Evolutionary conservation across 1,140 invertebrate species (phyloP).

Genomic region (Macrocentrus cingulum): DNA sequence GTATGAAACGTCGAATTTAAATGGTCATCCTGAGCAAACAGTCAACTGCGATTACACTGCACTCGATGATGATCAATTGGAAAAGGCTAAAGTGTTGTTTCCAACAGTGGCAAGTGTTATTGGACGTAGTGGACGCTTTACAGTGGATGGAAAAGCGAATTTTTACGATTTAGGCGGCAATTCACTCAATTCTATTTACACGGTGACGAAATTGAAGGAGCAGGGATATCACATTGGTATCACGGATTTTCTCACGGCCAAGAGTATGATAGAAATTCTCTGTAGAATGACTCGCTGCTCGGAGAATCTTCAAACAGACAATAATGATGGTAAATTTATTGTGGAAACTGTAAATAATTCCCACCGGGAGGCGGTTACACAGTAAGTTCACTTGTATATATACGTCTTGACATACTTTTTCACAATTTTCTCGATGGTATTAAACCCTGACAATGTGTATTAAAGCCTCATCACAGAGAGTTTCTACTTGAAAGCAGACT

Average conservation of each 20-base stretch:
- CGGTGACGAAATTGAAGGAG: conserved; percentile 73
- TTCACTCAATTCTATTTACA: conserved; percentile 81
- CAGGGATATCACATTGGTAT: conserved; percentile 78
- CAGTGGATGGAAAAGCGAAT: conserved; percentile 66
- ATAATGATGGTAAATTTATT: conserved; percentile 50
- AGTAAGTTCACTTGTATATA: conserved; percentile 49
- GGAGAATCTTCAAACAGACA: conserved; percentile 42
- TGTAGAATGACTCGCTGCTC: conserved; percentile 54
- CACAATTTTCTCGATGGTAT: too few species aligned
- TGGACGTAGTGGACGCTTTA: conserved; percentile 62
- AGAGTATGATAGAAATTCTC: conserved; percentile 69
- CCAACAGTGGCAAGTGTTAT: conserved; percentile 72
- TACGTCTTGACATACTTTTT: too few species aligned
- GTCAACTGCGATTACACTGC: conserved; percentile 65
- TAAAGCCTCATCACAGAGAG: conserved; percentile 78
- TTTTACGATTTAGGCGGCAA: conserved; percentile 86
- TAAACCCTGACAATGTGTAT: conserved; percentile 39
- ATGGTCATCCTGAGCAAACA: conserved; percentile 58
- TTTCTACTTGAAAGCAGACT: conserved; percentile 81
- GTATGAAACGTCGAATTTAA: conserved; percentile 68
- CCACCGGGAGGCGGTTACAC: conserved; percentile 65
- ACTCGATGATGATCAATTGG: conserved; percentile 62
- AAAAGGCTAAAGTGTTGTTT: conserved; percentile 70
- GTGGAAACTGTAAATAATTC: conserved; percentile 63
- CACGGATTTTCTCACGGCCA: conserved; percentile 76